phyloP scores from a whole-genome alignment of 2,113 vertebrate genomes.

The Pseudopodoces humilis region DNA sequence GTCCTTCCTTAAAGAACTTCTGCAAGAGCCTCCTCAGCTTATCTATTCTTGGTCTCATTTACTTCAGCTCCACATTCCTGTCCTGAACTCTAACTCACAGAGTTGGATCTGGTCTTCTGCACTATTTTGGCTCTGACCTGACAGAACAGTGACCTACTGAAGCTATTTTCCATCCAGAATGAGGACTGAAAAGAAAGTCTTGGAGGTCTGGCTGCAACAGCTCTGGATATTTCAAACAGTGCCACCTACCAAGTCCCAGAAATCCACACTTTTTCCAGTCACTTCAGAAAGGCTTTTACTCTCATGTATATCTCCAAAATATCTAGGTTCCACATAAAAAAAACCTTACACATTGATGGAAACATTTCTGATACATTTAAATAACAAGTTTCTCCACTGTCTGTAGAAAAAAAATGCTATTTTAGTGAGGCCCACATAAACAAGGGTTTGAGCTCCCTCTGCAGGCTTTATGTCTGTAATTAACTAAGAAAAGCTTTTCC shows the following conservation, averaged over 20 bases:
- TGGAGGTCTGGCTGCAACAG: neutral
- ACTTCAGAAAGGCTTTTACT: neutral
- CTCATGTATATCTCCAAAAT: neutral
- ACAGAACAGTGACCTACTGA: neutral
- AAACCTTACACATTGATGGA: neutral
- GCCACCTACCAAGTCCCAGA: constrained; percentile 44
- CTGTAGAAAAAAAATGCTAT: neutral
- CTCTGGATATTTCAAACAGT: constrained; percentile 15
- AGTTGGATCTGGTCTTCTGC: neutral
- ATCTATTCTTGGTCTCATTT: neutral
- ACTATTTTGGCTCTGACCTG: neutral
- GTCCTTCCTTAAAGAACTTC: neutral
- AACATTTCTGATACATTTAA: neutral
- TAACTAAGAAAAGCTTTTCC: constrained; percentile 51
- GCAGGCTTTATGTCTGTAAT: constrained; percentile 60
- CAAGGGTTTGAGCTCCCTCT: constrained; percentile 72
- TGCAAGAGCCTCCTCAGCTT: neutral
- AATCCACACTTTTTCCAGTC: neutral
- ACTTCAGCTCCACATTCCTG: neutral
- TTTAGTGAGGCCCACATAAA: constrained; percentile 52
- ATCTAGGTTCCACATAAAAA: neutral
- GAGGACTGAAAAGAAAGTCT: neutral
- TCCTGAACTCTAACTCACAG: neutral
- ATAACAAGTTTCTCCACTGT: neutral
- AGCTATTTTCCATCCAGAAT: constrained; percentile 2